Conservation (phyloP, 2,113 vertebrate species). For the Nycticebus coucang region DNA sequence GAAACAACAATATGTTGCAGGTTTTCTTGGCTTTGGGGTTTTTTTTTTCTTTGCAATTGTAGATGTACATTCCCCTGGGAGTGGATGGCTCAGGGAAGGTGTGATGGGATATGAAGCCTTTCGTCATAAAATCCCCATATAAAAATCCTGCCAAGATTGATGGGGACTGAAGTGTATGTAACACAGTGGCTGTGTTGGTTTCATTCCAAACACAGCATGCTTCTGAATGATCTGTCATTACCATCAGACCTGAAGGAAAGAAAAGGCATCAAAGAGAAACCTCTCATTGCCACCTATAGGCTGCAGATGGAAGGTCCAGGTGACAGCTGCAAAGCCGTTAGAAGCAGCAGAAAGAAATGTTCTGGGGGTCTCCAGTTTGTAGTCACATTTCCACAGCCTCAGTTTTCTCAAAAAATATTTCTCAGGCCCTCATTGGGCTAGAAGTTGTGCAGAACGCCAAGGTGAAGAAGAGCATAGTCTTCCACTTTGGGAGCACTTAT, state of each 20-base stretch:
- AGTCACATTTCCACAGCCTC: neutral
- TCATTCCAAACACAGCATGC: conserved; percentile 58
- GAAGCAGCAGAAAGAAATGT: neutral
- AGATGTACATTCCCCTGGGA: neutral
- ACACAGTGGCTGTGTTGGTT: conserved; percentile 37
- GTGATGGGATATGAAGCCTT: neutral
- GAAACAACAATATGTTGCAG: neutral
- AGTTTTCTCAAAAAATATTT: neutral
- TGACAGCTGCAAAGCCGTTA: neutral
- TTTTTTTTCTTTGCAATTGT: neutral
- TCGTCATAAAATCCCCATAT: conserved; percentile 22
- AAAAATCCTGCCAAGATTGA: conserved; percentile 49
- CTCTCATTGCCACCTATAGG: conserved; percentile 48
- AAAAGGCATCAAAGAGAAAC: conserved; percentile 21
- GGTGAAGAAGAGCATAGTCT: neutral
- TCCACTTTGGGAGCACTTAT: neutral
- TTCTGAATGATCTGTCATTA: conserved; percentile 51
- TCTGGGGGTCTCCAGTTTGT: accelerated
- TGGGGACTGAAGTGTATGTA: neutral
- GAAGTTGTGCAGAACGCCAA: neutral
- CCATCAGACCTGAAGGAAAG: conserved; percentile 51
- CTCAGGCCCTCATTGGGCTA: accelerated
- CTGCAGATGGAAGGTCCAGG: neutral
- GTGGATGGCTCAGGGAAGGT: neutral
- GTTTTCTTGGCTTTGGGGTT: neutral